Evolutionary conservation across 2,113 vertebrate genomes (phyloP).

Genomic region (Megaceryle maxima): DNA sequence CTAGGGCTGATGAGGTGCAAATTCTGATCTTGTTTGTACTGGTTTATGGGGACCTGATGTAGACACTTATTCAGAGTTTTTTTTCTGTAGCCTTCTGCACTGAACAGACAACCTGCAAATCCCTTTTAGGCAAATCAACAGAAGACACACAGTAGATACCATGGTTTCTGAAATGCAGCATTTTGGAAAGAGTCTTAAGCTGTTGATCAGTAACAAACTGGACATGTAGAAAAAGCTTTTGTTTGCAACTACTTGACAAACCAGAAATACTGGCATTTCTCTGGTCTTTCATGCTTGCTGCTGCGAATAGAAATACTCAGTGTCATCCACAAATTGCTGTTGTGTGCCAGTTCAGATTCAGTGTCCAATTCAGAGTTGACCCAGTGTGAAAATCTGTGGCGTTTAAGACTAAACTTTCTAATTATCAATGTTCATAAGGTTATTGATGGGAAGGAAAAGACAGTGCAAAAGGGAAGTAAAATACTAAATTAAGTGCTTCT

Average conservation of each 20-base stretch:
- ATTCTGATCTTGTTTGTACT: not conserved
- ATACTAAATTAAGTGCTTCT: not conserved
- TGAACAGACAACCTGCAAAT: not conserved
- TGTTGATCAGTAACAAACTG: not conserved
- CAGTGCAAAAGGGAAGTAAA: not conserved
- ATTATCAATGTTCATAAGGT: not conserved
- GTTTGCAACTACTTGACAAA: not conserved
- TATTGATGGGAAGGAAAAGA: not conserved
- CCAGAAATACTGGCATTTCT: not conserved
- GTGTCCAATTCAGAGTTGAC: not conserved
- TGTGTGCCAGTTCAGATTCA: not conserved
- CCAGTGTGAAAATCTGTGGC: not conserved
- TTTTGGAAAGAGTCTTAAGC: not conserved
- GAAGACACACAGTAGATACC: not conserved
- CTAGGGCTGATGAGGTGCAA: not conserved
- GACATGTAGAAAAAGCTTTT: not conserved
- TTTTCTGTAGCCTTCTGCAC: not conserved
- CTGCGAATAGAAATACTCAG: not conserved
- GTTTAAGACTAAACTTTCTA: not conserved
- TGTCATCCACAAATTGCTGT: not conserved
- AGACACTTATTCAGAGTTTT: not conserved
- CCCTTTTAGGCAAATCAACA: not conserved
- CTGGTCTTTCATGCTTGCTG: not conserved
- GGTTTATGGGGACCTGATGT: not conserved
- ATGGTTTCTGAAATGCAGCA: not conserved